phyloP scores from a whole-genome alignment of 1,140 invertebrate species.

The Drosophila auraria region DNA sequence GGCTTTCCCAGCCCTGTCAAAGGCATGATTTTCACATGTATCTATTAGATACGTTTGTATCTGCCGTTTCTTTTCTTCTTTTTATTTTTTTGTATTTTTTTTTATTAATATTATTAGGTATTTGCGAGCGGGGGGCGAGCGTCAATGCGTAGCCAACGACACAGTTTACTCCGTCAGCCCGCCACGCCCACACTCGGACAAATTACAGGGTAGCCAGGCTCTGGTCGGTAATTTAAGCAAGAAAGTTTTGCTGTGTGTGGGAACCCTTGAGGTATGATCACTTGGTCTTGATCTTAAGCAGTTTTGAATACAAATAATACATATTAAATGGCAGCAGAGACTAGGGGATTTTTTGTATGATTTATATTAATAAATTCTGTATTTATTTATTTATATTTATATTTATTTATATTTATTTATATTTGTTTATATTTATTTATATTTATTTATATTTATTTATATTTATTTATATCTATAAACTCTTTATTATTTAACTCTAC shows the following conservation, averaged over 20 bases:
- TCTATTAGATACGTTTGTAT: constrained; percentile 84
- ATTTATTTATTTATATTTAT: too few relatives aligned
- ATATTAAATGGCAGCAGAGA: neutral
- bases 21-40: constrained; percentile 83
- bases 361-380: too few relatives aligned
- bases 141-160: constrained; percentile 82
- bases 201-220: constrained; percentile 34
- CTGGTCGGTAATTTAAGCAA: constrained; percentile 38
- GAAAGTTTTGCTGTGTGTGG: constrained; percentile 49
- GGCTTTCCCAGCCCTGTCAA: constrained; percentile 71
- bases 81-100: neutral
- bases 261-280: constrained; percentile 9
- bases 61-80: constrained; percentile 4
- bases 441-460: too few relatives aligned
- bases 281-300: constrained; percentile 12
- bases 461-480: too few relatives aligned
- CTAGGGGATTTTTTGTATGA: too few relatives aligned
- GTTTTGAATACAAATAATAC: neutral
- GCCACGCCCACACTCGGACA: constrained; percentile 35
- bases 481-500: too few relatives aligned
- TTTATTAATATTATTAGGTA: constrained; percentile 15
- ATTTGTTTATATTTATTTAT: too few relatives aligned
- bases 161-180: constrained; percentile 63
- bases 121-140: constrained; percentile 20
- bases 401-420: too few relatives aligned